Evolutionary conservation across 1,140 invertebrate species (phyloP), one percentile per base, ranked within the genome.

Genomic region (Drosophila neocordata): DNA sequence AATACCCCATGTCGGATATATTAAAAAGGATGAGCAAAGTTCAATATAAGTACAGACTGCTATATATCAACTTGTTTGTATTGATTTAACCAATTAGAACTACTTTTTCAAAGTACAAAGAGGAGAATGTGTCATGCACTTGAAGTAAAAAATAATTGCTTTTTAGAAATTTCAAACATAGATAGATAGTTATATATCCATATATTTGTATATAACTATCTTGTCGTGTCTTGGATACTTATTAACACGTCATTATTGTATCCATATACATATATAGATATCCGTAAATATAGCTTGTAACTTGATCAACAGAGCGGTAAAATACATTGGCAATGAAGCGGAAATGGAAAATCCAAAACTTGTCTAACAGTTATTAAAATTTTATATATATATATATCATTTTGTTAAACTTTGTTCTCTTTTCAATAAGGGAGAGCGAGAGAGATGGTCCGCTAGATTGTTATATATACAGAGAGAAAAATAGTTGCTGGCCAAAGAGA

Each of bases 111-210:
- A 66, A 35, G 27, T 56, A 24, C 53, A 35, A 56, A 18, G 13
- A 31, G 31, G 13, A 72, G 61, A 61, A 55, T 65, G 73, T 55
- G 71, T 73, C 71, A 73, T 65, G 61, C 61, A 53, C 65, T 73
- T 65, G 61, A 65, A 20, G 41, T 48, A 15, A 20, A 48, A 15
- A 48, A 48, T 48, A 48, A 48, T 48, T 48, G 41, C 18, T 48
- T 56, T 56, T 35, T 18, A 34, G 53, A 56, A 56, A 34, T 56
- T 56, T 56, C 8, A n/a, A 38, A 56, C 31, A 34, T 56, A 18
- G 13, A 18, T 18, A 8, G 1, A 44, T 44, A 35, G 13, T 11
- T 12, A 51, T 51, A 20, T 15, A 51, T 18, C n/a, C n/a, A 51
- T 18, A 1, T 2, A 20, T 4, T 2, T 15, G 6, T 11, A n/a